Percentiles rank a stretch among this genome's conserved stretches.
Evolutionary conservation across 2,113 vertebrate genomes (phyloP).

Genomic region (Cinclus mexicanus): DNA sequence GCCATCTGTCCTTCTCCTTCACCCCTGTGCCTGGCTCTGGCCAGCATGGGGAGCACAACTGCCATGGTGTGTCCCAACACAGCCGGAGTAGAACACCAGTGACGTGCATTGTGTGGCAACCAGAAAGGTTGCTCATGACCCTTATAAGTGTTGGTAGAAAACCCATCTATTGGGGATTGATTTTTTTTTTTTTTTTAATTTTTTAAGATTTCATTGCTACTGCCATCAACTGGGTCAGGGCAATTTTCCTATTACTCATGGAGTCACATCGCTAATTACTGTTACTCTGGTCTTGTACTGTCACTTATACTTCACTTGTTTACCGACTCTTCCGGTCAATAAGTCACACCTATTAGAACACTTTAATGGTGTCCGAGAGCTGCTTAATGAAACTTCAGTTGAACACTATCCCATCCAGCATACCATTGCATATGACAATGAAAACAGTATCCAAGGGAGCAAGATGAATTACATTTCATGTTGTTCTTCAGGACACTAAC

Average conservation of each 20-base stretch:
- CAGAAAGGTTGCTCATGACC: neutral
- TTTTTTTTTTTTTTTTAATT: neutral
- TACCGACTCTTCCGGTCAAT: slow-evolving; percentile 49
- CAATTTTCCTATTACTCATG: slow-evolving; percentile 56
- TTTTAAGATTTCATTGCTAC: neutral
- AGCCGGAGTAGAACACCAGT: rapidly evolving
- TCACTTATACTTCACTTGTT: slow-evolving; percentile 53
- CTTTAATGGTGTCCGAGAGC: slow-evolving; percentile 2
- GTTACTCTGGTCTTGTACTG: slow-evolving; percentile 36
- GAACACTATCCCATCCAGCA: slow-evolving; percentile 41
- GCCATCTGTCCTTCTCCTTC: rapidly evolving
- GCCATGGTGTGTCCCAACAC: neutral
- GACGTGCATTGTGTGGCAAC: neutral
- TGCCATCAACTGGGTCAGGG: slow-evolving; percentile 49
- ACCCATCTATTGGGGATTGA: no score
- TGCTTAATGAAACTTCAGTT: slow-evolving; percentile 29
- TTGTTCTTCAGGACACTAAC: neutral
- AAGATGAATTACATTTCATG: neutral
- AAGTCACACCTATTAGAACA: slow-evolving; percentile 56
- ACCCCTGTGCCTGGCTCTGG: neutral
- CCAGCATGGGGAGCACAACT: neutral
- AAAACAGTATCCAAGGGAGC: slow-evolving; percentile 18
- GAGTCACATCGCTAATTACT: slow-evolving; percentile 50
- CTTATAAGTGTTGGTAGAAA: neutral
- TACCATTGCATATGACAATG: slow-evolving; percentile 57